phyloP scores from a whole-genome alignment of 2,113 vertebrate genomes.

The western clawed frog (Xenopus tropicalis) region DNA sequence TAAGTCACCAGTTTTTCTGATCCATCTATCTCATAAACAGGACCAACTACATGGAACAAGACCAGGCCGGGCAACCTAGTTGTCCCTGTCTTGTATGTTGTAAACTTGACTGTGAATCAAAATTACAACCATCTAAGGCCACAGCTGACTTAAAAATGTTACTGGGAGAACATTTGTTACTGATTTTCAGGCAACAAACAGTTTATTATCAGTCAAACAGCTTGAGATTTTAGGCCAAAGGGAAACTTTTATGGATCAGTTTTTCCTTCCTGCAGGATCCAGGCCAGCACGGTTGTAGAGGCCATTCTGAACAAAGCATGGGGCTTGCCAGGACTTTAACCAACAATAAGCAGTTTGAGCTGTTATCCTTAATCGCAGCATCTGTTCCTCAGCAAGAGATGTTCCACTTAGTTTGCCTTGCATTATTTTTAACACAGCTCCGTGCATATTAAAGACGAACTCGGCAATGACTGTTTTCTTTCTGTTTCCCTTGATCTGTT shows the following conservation, averaged over 20 bases:
- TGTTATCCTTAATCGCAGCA: slow-evolving; percentile 29
- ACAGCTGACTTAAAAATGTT: too few relatives aligned
- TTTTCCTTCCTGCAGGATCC: slow-evolving; percentile 40
- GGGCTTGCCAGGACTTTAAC: slow-evolving; percentile 31
- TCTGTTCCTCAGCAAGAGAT: slow-evolving; percentile 28
- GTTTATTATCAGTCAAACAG: slow-evolving; percentile 51
- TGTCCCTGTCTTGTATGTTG: too few relatives aligned
- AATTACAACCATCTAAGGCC: too few relatives aligned
- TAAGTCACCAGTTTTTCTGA: too few relatives aligned
- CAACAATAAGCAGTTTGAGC: slow-evolving; percentile 21
- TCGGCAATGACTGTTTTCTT: too few relatives aligned
- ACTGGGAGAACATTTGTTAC: neutral
- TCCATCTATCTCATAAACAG: too few relatives aligned
- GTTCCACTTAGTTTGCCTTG: slow-evolving; percentile 3
- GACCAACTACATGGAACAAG: too few relatives aligned
- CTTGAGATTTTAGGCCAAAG: slow-evolving; percentile 47
- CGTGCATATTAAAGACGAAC: neutral
- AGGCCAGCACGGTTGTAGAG: slow-evolving; percentile 4
- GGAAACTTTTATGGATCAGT: slow-evolving; percentile 49
- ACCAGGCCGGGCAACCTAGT: too few relatives aligned
- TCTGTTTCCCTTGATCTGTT: too few relatives aligned
- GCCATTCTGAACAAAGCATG: slow-evolving; percentile 22
- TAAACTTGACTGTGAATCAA: too few relatives aligned
- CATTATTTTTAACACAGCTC: neutral
- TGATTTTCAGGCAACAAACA: slow-evolving; percentile 50